A percentile compares a stretch with the other conserved stretches of the same genome.
Evolutionary conservation across 64 coral and sea anemone genomes (phyloP).

Genomic region (Pocillopora verrucosa): DNA sequence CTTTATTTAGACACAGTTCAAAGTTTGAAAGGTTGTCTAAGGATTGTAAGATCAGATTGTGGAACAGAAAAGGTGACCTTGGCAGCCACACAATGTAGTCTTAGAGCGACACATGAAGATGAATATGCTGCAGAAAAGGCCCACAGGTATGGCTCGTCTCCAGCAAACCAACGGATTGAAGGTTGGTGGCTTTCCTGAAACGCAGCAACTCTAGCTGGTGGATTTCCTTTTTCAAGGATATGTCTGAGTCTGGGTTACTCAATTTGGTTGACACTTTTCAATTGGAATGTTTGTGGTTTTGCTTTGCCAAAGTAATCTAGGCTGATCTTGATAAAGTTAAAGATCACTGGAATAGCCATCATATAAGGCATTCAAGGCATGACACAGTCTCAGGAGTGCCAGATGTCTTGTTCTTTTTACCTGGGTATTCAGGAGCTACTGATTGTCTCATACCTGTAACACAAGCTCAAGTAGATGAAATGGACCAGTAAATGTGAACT

Average conservation of each 20-base stretch:
- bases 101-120: background rate
- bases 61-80: constrained; percentile 38
- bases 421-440: too few relatives aligned
- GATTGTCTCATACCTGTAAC: too few relatives aligned
- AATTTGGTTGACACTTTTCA: constrained; percentile 1
- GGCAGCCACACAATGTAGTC: constrained; percentile 10
- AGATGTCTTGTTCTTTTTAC: too few relatives aligned
- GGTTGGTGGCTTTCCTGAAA: constrained; percentile 46
- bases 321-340: constrained; percentile 34
- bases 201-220: constrained; percentile 35
- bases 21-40: background rate
- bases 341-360: constrained; percentile 17
- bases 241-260: constrained; percentile 45
- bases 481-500: too few relatives aligned
- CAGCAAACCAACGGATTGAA: constrained; percentile 48
- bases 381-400: background rate
- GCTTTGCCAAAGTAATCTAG: constrained; percentile 22
- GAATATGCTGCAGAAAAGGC: constrained; percentile 35
- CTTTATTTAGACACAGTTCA: constrained; percentile 34
- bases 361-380: constrained; percentile 14
- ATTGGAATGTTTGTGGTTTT: constrained; percentile 43
- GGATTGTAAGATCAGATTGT: constrained; percentile 1
- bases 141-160: constrained; percentile 35
- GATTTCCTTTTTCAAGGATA: constrained; percentile 2
- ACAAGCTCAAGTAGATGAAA: too few relatives aligned